Evolutionary conservation across 2,113 vertebrate species (phyloP).

Genomic region (Pelecanoides urinatrix): DNA sequence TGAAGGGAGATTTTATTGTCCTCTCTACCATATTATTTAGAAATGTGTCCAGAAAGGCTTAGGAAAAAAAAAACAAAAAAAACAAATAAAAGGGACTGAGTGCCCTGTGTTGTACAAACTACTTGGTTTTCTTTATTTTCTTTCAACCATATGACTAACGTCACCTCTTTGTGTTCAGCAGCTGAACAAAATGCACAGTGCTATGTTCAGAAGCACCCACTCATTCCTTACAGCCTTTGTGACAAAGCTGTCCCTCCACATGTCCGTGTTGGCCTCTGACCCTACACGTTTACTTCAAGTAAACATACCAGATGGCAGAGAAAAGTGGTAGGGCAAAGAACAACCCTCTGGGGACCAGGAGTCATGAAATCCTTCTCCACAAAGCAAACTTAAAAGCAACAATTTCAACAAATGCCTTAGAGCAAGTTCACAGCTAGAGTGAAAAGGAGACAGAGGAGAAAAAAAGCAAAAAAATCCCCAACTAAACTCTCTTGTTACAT

Average conservation of each 20-base stretch:
- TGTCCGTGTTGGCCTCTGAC: conserved; percentile 77
- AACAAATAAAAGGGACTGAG: not conserved
- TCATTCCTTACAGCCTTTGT: conserved; percentile 68
- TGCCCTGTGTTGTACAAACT: not conserved
- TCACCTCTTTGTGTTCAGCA: conserved; percentile 42
- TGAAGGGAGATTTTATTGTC: not conserved
- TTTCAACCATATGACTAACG: conserved; percentile 42
- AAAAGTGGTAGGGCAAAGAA: conserved; percentile 76
- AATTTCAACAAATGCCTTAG: conserved; percentile 62
- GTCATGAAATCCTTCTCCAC: conserved; percentile 68
- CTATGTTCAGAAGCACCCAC: conserved; percentile 51
- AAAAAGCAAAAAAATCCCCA: not conserved
- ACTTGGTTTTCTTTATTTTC: conserved; percentile 54
- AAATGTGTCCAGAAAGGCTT: conserved; percentile 41
- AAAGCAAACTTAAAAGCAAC: conserved; percentile 73
- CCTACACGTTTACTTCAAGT: conserved; percentile 75
- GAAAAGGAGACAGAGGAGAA: not conserved
- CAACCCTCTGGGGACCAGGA: conserved; percentile 51
- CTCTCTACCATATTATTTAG: conserved; percentile 26
- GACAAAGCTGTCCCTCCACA: conserved; percentile 74
- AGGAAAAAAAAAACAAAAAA: not conserved
- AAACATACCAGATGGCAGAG: conserved; percentile 81
- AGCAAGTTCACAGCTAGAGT: conserved; percentile 45
- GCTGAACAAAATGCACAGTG: conserved; percentile 49
- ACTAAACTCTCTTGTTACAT: not conserved